These are phyloP conservation scores for Sturmia bella DNA, from an alignment of 2,888 invertebrate species.

Conservation along the genomic window DNA sequence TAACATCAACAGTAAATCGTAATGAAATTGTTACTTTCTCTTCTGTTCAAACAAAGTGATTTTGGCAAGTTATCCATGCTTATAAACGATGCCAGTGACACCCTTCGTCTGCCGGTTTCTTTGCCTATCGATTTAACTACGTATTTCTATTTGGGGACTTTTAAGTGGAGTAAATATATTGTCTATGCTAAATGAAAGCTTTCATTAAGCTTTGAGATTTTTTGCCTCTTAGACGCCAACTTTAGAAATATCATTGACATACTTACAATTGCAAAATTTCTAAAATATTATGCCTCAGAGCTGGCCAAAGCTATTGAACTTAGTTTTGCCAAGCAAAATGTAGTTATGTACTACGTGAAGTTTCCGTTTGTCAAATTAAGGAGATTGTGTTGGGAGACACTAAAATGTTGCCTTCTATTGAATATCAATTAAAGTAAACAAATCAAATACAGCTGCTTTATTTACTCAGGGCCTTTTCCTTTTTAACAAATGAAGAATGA, in stretches of 20 bases:
- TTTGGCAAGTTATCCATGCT: slow-evolving; percentile 11
- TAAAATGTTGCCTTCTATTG: no score
- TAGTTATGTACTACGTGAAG: no score
- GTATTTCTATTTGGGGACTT: background rate
- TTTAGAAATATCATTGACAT: slow-evolving; percentile 1
- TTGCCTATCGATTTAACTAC: background rate
- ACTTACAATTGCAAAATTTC: background rate
- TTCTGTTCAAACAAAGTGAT: slow-evolving; percentile 33
- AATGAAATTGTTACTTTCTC: slow-evolving; percentile 69
- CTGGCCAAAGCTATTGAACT: background rate
- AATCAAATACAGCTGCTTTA: no score
- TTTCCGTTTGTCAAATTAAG: no score
- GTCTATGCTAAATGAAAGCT: slow-evolving; percentile 60
- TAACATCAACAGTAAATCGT: slow-evolving; percentile 31
- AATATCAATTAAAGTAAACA: no score
- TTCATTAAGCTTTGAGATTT: slow-evolving; percentile 37
- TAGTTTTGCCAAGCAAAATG: background rate
- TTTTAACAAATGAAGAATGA: no score
- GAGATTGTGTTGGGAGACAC: no score
- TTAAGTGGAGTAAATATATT: slow-evolving; percentile 41
- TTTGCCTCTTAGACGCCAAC: slow-evolving; percentile 38
- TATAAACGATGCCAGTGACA: slow-evolving; percentile 24
- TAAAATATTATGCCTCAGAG: background rate
- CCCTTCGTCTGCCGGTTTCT: slow-evolving; percentile 18
- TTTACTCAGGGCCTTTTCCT: no score